phyloP scores from a whole-genome alignment of 2,888 invertebrate genomes.

The Incurvaria masculella region DNA sequence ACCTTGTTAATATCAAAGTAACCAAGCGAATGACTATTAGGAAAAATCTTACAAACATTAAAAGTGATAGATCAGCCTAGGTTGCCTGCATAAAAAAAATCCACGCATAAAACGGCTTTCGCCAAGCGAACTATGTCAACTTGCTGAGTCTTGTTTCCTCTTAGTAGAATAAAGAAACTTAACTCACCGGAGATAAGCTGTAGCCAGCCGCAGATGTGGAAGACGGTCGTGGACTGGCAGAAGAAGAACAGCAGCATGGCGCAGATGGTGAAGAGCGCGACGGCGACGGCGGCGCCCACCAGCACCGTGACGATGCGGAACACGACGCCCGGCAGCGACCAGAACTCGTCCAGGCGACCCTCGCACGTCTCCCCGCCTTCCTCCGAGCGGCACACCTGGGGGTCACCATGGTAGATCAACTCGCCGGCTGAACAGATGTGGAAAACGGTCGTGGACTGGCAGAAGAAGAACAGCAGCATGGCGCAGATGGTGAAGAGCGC shows the following conservation, averaged over 20 bases:
- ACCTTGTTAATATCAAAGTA: too few species aligned
- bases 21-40: too few species aligned
- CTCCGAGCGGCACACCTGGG: constrained; percentile 78
- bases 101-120: too few species aligned
- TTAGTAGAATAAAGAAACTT: constrained; percentile 1
- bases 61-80: too few species aligned
- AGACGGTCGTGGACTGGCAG: constrained; percentile 87
- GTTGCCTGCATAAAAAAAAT: too few species aligned
- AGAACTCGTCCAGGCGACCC: constrained; percentile 80
- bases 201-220: constrained; percentile 92
- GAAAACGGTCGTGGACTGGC: constrained; percentile 88
- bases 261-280: constrained; percentile 83
- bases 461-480: constrained; percentile 90
- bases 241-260: constrained; percentile 91
- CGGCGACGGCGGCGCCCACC: constrained; percentile 79
- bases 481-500: constrained; percentile 83
- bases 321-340: constrained; percentile 76
- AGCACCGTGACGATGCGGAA: constrained; percentile 87
- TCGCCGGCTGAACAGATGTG: too few species aligned
- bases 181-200: constrained; percentile 91
- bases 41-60: too few species aligned
- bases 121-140: background rate
- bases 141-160: background rate
- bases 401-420: too few species aligned
- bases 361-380: constrained; percentile 78